Evolutionary conservation across 2,888 invertebrate species (phyloP).

Genomic region (Apotomis turbidana): DNA sequence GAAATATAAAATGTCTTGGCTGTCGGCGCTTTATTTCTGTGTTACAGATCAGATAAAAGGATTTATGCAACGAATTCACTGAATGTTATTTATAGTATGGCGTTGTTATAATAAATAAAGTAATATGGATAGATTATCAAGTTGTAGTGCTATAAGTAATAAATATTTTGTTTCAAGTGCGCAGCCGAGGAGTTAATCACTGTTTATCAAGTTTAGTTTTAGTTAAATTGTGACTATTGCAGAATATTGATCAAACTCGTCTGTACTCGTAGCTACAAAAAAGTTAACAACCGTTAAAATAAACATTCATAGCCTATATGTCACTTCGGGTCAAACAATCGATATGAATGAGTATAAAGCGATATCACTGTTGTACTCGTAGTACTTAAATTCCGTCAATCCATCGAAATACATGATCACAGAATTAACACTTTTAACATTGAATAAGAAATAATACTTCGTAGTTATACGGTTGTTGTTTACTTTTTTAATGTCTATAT

Average conservation of each 20-base stretch:
- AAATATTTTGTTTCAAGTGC: too few relatives aligned
- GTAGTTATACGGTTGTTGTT: not conserved
- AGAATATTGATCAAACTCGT: too few relatives aligned
- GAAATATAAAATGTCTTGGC: constrained; percentile 6
- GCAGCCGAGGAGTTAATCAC: too few relatives aligned
- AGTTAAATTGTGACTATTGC: too few relatives aligned
- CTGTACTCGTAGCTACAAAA: too few relatives aligned
- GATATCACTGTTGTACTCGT: constrained; percentile 15
- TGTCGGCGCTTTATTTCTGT: not conserved
- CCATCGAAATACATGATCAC: not conserved
- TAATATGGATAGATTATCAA: too few relatives aligned
- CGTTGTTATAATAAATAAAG: too few relatives aligned
- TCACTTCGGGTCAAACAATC: constrained; percentile 50
- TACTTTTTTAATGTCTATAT: too few relatives aligned
- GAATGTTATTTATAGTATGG: too few relatives aligned
- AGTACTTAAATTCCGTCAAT: constrained; percentile 1
- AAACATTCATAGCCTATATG: constrained; percentile 17
- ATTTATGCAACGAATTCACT: not conserved
- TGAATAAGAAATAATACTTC: not conserved
- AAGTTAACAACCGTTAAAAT: not conserved
- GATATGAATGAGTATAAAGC: constrained; percentile 42
- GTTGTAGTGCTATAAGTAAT: too few relatives aligned
- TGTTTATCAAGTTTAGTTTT: too few relatives aligned
- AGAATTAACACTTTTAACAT: not conserved
- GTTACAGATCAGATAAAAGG: not conserved